Evolutionary conservation across 30 jellyfish, hydroid and myxozoan species (phyloP).

Genomic region (Hydractinia echinata): DNA sequence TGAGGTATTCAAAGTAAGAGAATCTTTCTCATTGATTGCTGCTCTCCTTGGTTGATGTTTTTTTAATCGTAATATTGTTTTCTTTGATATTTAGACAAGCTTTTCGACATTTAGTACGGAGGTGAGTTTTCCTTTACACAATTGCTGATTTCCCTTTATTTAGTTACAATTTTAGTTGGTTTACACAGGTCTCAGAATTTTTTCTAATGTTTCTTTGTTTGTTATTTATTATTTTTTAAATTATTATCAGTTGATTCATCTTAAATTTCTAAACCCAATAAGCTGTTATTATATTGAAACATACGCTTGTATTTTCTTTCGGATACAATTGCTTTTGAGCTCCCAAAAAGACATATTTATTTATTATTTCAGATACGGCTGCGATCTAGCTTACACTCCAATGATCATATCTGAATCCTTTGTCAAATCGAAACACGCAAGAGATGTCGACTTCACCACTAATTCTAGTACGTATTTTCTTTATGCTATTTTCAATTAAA

Average conservation of each 20-base stretch:
- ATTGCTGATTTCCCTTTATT: too few relatives aligned
- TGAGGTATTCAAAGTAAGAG: conserved; percentile 86
- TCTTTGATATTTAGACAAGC: conserved; percentile 55
- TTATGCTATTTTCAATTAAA: too few relatives aligned
- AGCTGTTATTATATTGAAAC: neutral
- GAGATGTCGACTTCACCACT: conserved; percentile 81
- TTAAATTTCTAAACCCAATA: neutral
- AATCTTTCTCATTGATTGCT: neutral
- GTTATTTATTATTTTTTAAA: too few relatives aligned
- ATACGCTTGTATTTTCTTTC: neutral
- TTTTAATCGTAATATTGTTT: neutral
- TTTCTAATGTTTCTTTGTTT: too few relatives aligned
- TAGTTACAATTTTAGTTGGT: too few relatives aligned
- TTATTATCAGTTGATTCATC: neutral
- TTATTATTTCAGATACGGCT: conserved; percentile 48
- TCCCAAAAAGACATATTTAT: too few relatives aligned
- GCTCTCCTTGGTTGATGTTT: neutral
- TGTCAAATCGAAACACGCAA: conserved; percentile 70
- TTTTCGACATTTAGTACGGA: conserved; percentile 81
- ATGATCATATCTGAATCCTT: conserved; percentile 93
- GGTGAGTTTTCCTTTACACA: conserved; percentile 36
- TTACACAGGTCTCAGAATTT: too few relatives aligned
- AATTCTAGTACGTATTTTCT: conserved; percentile 36
- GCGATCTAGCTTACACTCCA: conserved; percentile 91
- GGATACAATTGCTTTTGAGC: neutral